Evolutionary conservation across 2,113 vertebrate genomes (phyloP).

Genomic region (Nannospalax galili): DNA sequence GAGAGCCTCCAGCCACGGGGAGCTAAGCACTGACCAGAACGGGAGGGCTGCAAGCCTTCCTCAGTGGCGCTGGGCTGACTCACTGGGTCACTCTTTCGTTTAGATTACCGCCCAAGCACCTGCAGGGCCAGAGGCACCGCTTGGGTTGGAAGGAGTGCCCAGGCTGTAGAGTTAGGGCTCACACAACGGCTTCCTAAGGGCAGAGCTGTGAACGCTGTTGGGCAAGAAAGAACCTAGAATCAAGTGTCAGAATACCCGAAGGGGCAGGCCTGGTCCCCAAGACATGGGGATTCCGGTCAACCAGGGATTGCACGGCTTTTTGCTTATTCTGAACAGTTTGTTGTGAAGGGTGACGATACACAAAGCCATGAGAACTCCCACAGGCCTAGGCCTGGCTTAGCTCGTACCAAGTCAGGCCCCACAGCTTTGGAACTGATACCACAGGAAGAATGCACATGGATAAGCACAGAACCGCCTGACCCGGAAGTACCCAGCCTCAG

Average conservation of each 20-base stretch:
- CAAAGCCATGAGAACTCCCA: neutral
- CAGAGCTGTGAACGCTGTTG: neutral
- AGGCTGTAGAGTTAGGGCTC: neutral
- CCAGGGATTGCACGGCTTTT: neutral
- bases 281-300: neutral
- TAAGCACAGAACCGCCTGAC: no score
- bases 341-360: neutral
- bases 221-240: neutral
- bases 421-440: neutral
- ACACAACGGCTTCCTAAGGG: no score
- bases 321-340: neutral
- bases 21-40: no score
- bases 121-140: accelerated
- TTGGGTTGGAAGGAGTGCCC: accelerated
- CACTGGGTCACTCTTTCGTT: no score
- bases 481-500: neutral
- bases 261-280: neutral
- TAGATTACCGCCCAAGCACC: no score
- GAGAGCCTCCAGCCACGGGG: no score
- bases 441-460: neutral
- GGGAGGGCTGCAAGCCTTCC: no score
- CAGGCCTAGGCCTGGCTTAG: neutral
- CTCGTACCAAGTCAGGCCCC: neutral
- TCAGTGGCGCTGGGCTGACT: no score
- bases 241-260: neutral